A percentile compares a stretch with the other conserved stretches of the same genome.
phyloP scores from a whole-genome alignment of 2,113 vertebrate genomes.

The Tyto alba region DNA sequence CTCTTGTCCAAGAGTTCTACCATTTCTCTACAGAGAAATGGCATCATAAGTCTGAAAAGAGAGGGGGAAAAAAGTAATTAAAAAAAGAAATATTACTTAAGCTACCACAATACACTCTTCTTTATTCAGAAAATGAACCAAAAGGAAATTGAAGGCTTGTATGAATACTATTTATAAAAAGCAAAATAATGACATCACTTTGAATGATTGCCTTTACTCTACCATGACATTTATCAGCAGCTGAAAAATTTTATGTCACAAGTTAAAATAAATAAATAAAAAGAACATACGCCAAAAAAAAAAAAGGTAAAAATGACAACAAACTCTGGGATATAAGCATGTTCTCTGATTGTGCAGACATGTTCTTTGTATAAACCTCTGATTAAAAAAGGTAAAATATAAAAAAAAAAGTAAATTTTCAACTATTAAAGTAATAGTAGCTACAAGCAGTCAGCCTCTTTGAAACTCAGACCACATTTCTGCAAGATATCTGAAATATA shows the following conservation, averaged over 20 bases:
- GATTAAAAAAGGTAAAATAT: background rate
- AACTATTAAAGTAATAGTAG: background rate
- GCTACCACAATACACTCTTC: background rate
- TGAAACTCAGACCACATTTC: background rate
- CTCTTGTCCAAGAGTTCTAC: conserved; percentile 87
- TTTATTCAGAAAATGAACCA: background rate
- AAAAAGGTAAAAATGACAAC: background rate
- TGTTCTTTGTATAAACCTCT: background rate
- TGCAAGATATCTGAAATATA: background rate
- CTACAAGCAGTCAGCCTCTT: background rate
- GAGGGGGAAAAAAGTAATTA: background rate
- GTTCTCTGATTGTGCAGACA: background rate
- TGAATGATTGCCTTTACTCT: background rate
- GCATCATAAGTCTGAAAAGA: conserved; percentile 86
- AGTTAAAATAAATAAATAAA: background rate
- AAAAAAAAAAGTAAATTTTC: background rate
- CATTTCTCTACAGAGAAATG: conserved; percentile 93
- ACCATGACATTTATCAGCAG: background rate
- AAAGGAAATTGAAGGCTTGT: background rate
- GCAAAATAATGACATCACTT: background rate
- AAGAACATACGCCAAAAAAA: background rate
- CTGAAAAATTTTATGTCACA: background rate
- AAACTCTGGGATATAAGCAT: background rate
- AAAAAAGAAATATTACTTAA: background rate
- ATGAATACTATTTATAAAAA: background rate